phyloP scores from a whole-genome alignment of 1,140 invertebrate species.

The Sarcophaga peregrina region DNA sequence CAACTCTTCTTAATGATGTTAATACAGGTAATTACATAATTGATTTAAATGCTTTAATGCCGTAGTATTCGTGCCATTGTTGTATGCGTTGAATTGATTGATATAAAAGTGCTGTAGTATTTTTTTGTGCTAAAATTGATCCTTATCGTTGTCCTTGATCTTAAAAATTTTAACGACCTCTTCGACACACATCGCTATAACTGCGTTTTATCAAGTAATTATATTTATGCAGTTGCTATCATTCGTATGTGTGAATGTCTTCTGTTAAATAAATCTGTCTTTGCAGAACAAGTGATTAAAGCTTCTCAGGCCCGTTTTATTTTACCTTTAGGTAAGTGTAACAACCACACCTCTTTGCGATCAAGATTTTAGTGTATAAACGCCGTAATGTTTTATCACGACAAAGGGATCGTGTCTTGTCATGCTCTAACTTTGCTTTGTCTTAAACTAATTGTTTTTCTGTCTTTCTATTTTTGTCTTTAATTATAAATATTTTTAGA shows the following conservation, averaged over 20 bases:
- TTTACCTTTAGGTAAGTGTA: slow-evolving; percentile 62
- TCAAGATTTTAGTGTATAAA: too few species aligned
- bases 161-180: too few species aligned
- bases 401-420: background rate
- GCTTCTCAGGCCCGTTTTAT: slow-evolving; percentile 59
- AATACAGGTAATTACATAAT: slow-evolving; percentile 79
- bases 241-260: slow-evolving; percentile 46
- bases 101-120: background rate
- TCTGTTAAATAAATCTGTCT: slow-evolving; percentile 45
- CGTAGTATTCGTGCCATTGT: background rate
- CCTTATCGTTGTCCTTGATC: too few species aligned
- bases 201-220: too few species aligned
- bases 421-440: slow-evolving; percentile 27
- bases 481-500: slow-evolving; percentile 54
- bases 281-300: slow-evolving; percentile 53
- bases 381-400: background rate
- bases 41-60: background rate
- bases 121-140: too few species aligned
- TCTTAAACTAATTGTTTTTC: background rate
- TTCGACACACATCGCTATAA: too few species aligned
- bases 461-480: slow-evolving; percentile 23
- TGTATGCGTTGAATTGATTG: background rate
- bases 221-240: background rate
- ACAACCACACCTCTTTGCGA: too few species aligned
- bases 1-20: slow-evolving; percentile 91